Base-by-base conservation (phyloP, 1,140 invertebrate genomes). In the Cydia strobilella region DNA sequence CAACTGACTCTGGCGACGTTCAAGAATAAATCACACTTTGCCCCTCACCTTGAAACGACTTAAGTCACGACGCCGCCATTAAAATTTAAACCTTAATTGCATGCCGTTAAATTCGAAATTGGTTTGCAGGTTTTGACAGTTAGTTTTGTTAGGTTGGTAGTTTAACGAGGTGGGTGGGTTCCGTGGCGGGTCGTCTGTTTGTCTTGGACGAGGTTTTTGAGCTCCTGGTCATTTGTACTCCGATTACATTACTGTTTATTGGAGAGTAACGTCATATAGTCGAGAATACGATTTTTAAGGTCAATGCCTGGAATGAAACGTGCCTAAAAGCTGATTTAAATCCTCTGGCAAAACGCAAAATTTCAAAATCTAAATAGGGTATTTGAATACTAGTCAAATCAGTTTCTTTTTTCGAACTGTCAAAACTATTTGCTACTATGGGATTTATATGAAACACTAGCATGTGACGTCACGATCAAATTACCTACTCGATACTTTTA, bases 151-250 rank as follows among this genome's bases (percentile, higher is more conserved):
- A 20, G 54, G 65, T 39, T 35, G 65, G 25, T 39, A 59, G 54
- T 59, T 59, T 80, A 82, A 82, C 81, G 51, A 82, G 79, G 76
- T 82, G 79, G 81, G 79, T 79, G 80, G 75, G 71, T 72, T 72
- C 71, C 35, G 23, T 72, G 42, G 42, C 42, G 42, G 71, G 71
- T 42, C 13, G 45, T 42, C 18, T 72, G 71, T 72, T 72, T 72
- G 71, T 72, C 25, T 72, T 72, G 71, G 71, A 39, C n/a, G 15
- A 45, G 65, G 25, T 51, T 72, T 72, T 72, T 72, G 71, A 48
- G 18, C 71, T 72, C 39, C 71, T 42, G 71, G 65, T 69, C 65
- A 69, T 69, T 69, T 69, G 65, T 69, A 69, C 31, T 69, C 65
- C 13, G 65, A 42, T 69, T 69, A 69, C 65, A 69, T 18, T 66